Conservation (phyloP, 1,140 invertebrate species). For the Microvelia longipes region DNA sequence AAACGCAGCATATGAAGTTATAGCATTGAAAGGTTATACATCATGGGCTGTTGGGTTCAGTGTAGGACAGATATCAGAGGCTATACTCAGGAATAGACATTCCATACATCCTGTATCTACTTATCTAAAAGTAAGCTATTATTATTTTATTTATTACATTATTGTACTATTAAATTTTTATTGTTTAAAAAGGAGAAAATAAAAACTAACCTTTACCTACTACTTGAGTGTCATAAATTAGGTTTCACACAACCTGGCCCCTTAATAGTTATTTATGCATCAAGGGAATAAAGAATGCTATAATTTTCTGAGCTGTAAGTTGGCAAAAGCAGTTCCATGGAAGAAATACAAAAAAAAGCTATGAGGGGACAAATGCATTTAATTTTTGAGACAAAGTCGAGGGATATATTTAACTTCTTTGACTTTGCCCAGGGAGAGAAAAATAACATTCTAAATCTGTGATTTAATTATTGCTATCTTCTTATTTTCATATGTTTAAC, state of each 20-base stretch:
- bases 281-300: no score
- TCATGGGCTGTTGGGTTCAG: constrained; percentile 83
- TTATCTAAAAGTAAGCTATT: constrained; percentile 48
- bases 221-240: background rate
- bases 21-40: constrained; percentile 76
- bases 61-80: constrained; percentile 49
- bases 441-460: no score
- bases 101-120: constrained; percentile 69
- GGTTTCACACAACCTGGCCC: background rate
- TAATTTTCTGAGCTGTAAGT: background rate
- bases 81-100: constrained; percentile 58
- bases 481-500: no score
- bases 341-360: background rate
- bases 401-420: no score
- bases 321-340: background rate
- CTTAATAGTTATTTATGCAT: no score
- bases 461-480: no score
- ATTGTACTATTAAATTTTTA: background rate
- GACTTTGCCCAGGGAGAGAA: no score
- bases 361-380: background rate
- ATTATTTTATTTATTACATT: background rate
- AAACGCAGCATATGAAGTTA: constrained; percentile 70
- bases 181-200: background rate
- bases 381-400: no score
- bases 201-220: background rate